These are phyloP conservation scores for Oryctes rhinoceros DNA, from an alignment of 1,140 invertebrate species.

Conservation along the genomic window DNA sequence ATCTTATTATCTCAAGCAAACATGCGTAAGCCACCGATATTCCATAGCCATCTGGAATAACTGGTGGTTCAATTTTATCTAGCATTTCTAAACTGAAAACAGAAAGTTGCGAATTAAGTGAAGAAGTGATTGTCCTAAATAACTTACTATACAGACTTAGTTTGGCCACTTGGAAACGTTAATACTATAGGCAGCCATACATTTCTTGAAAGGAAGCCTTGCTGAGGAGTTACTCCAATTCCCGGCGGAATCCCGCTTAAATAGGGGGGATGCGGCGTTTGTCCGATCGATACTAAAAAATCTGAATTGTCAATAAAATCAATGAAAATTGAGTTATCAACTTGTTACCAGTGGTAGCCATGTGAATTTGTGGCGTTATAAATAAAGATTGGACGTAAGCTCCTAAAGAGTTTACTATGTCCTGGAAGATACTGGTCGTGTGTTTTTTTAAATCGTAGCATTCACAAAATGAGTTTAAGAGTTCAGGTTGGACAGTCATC, in stretches of 20 bases:
- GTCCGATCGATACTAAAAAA: constrained; percentile 53
- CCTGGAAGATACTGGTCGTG: constrained; percentile 92
- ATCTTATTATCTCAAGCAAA: constrained; percentile 87
- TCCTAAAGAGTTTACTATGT: constrained; percentile 94
- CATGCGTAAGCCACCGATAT: constrained; percentile 94
- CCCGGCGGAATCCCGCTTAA: constrained; percentile 75
- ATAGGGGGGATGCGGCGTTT: constrained; percentile 74
- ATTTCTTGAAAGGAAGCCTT: constrained; percentile 91
- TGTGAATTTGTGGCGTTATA: constrained; percentile 70
- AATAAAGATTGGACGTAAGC: constrained; percentile 96
- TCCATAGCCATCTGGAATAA: constrained; percentile 93
- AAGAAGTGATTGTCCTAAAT: neutral
- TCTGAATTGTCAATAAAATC: constrained; percentile 18
- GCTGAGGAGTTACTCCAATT: constrained; percentile 84
- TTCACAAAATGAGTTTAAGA: constrained; percentile 91
- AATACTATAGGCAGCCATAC: constrained; percentile 90
- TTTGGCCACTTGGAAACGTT: constrained; percentile 83
- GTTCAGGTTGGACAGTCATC: constrained; percentile 85
- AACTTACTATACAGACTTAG: constrained; percentile 88
- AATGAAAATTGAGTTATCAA: neutral
- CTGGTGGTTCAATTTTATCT: constrained; percentile 93
- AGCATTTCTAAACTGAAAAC: constrained; percentile 86
- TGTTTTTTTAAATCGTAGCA: constrained; percentile 95
- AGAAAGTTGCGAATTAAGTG: constrained; percentile 50
- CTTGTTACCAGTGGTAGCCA: constrained; percentile 60